phyloP scores from a whole-genome alignment of 2,888 invertebrate species.

The Dynastes grantii region DNA sequence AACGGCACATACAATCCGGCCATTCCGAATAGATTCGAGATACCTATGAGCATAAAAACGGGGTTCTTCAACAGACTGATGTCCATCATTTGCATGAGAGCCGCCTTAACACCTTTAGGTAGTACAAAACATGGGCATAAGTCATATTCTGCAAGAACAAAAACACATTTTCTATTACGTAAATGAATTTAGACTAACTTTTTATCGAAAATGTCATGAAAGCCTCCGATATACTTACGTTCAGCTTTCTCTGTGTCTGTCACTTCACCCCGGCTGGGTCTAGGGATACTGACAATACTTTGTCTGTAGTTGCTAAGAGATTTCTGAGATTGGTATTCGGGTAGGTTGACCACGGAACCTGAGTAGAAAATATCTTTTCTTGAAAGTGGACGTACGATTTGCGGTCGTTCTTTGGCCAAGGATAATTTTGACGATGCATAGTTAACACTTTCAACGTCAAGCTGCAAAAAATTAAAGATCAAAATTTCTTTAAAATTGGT shows the following conservation, averaged over 20 bases:
- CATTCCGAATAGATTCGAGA: constrained; percentile 97
- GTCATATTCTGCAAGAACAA: constrained; percentile 77
- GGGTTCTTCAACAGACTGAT: constrained; percentile 90
- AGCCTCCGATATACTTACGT: constrained; percentile 72
- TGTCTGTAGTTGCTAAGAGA: constrained; percentile 92
- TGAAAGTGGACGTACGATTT: constrained; percentile 91
- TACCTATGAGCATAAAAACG: constrained; percentile 91
- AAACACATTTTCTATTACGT: not conserved
- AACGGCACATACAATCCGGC: constrained; percentile 98
- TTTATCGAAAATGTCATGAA: not conserved
- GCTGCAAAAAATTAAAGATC: constrained; percentile 63
- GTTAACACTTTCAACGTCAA: constrained; percentile 81
- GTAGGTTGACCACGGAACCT: constrained; percentile 93
- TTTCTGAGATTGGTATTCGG: constrained; percentile 94
- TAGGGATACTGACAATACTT: constrained; percentile 91
- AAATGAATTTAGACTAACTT: too few relatives aligned
- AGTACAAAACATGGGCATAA: constrained; percentile 86
- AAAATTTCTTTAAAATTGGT: not conserved
- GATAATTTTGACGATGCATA: constrained; percentile 80
- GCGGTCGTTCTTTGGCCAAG: constrained; percentile 72
- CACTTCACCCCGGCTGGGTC: constrained; percentile 76
- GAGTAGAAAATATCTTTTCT: constrained; percentile 98
- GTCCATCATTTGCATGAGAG: constrained; percentile 92
- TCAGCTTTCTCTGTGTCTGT: constrained; percentile 79
- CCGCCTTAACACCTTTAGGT: constrained; percentile 87